A percentile compares a stretch with the other conserved stretches of the same genome.
Evolutionary conservation across 2,888 invertebrate genomes (phyloP).

Genomic region (Drosophila ezoana): DNA sequence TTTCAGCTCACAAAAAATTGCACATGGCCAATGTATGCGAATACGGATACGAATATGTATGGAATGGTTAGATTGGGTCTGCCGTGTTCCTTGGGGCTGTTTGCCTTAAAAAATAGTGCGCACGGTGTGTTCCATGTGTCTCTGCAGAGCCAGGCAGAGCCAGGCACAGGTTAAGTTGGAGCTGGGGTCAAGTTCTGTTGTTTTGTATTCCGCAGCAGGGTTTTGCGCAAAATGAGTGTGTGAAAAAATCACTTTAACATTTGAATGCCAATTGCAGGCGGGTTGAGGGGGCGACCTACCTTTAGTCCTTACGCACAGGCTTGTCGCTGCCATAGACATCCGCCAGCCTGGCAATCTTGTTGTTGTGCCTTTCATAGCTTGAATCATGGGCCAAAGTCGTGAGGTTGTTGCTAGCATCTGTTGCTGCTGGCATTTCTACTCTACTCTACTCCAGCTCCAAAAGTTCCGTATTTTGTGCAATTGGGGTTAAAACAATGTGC

Average conservation of each 20-base stretch:
- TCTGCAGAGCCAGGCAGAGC: background rate
- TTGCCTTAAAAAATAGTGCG: conserved; percentile 36
- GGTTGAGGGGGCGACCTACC: conserved; percentile 12
- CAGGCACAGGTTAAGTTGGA: conserved; percentile 1
- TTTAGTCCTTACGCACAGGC: conserved; percentile 31
- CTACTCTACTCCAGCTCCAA: conserved; percentile 8
- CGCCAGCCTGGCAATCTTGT: conserved; percentile 30
- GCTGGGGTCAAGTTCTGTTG: conserved; percentile 31
- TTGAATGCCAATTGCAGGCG: conserved; percentile 78
- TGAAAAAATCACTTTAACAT: conserved; percentile 80
- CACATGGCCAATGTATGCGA: conserved; percentile 46
- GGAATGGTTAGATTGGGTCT: conserved; percentile 7
- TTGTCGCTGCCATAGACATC: conserved; percentile 12
- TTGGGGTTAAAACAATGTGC: conserved; percentile 70
- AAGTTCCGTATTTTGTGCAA: conserved; percentile 33
- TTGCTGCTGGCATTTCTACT: conserved; percentile 61
- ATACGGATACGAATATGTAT: conserved; percentile 24
- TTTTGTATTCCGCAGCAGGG: conserved; percentile 65
- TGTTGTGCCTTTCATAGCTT: conserved; percentile 49
- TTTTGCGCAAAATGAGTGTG: conserved; percentile 65
- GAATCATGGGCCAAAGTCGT: conserved; percentile 73
- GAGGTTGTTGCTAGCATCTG: conserved; percentile 81
- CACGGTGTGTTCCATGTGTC: conserved; percentile 9
- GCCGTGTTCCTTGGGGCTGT: conserved; percentile 4
- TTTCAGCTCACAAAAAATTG: conserved; percentile 49